These are phyloP conservation scores for Drosophila macrospina DNA, from an alignment of 2,888 invertebrate species.

Conservation along the genomic window DNA sequence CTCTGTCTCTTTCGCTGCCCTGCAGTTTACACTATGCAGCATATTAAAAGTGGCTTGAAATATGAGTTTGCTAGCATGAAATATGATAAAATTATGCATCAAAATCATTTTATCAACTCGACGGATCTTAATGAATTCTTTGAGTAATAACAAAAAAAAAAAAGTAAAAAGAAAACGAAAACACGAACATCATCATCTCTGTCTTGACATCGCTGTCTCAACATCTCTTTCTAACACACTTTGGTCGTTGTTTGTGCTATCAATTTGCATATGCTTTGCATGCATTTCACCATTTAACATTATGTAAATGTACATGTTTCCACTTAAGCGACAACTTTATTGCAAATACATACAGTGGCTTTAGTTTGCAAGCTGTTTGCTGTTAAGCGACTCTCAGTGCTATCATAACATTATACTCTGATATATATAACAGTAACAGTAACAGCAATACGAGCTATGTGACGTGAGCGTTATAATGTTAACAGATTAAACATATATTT, in stretches of 20 bases:
- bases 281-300: not conserved
- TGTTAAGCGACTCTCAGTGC: no score
- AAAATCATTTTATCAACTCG: slow-evolving; percentile 33
- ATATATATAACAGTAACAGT: no score
- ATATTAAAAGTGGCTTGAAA: slow-evolving; percentile 20
- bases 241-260: not conserved
- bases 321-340: not conserved
- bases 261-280: slow-evolving; percentile 18
- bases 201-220: not conserved
- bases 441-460: no score
- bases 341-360: not conserved
- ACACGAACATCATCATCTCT: slow-evolving; percentile 7
- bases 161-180: no score
- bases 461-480: no score
- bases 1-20: not conserved
- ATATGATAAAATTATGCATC: slow-evolving; percentile 38
- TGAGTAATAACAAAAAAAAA: slow-evolving; percentile 10
- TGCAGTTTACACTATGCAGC: slow-evolving; percentile 23
- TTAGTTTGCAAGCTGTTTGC: no score
- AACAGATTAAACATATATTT: no score
- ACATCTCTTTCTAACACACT: not conserved
- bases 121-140: slow-evolving; percentile 20
- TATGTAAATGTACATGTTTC: not conserved
- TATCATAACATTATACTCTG: no score
- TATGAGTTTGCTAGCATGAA: slow-evolving; percentile 36